Conservation (phyloP, 2,888 invertebrate genomes). For the Ichneumoninae sp. region DNA sequence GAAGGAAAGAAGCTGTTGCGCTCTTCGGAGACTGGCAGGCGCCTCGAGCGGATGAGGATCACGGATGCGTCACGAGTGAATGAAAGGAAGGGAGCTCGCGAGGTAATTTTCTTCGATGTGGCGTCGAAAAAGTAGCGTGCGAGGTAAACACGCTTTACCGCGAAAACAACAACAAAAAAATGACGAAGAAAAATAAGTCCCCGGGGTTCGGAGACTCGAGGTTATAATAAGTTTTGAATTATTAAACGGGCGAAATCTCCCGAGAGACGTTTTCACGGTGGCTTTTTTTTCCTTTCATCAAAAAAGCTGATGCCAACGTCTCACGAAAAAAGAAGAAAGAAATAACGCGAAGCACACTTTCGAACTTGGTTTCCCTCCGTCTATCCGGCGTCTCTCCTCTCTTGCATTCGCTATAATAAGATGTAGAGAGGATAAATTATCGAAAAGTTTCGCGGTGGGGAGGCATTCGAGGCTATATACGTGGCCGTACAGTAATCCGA, state of each 20-base stretch:
- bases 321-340: neutral
- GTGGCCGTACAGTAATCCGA: constrained; percentile 9
- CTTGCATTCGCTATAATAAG: constrained; percentile 3
- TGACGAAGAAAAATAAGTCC: constrained; percentile 63
- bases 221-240: constrained; percentile 64
- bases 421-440: constrained; percentile 30
- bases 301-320: constrained; percentile 15
- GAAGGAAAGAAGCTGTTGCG: neutral
- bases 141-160: neutral
- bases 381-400: neutral
- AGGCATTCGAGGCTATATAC: constrained; percentile 26
- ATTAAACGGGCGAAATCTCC: constrained; percentile 48
- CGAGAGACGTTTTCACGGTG: constrained; percentile 13
- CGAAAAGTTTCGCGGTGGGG: constrained; percentile 26
- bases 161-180: neutral
- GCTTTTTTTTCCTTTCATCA: constrained; percentile 46
- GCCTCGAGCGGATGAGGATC: neutral
- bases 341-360: constrained; percentile 32
- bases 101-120: constrained; percentile 10
- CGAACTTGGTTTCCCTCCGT: neutral
- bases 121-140: neutral
- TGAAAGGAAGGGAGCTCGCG: neutral
- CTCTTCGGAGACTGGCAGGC: neutral
- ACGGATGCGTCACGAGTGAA: neutral
- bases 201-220: constrained; percentile 45